Evolutionary conservation across 1,140 invertebrate species (phyloP), one percentile per base, ranked within the genome.

Genomic region (Drosophila takahashii): DNA sequence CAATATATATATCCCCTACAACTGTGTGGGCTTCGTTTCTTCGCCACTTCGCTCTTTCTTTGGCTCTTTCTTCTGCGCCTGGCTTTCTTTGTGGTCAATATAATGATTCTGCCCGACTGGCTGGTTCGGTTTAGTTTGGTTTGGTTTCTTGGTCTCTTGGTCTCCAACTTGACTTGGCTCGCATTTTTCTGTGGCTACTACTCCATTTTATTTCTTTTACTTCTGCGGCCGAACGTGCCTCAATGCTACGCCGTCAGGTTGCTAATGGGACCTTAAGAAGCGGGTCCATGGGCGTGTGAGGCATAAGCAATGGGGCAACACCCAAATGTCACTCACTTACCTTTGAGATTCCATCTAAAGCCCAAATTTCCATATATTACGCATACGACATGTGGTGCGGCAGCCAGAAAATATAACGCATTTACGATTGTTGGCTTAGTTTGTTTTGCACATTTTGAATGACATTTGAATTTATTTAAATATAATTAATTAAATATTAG

Each of bases 61-160:
- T 71, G 65, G 45, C 70, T 86, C 73, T 81, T 81, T 84, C 66
- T 83, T 83, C 67, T 34, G 11, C 3, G 29, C 52, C 54, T 79
- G 78, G 83, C 84, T 87, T 87, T 87, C 79, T 79, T 87, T 84
- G 84, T 87, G 84, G 84, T 87, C 79, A 87, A 77, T 67, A 81
- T 86, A 89, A 87, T 87, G 76, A 84, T 87, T 87, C 84, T 89
- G 47, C 72, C 69, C 62, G 50, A 48, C 52, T 72, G 48, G 66
- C 27, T 76, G 64, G 44, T 64, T 78, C 13, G 57, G 45, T 39
- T 80, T 67, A 57, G 56, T 50, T 76, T 58, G 27, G 51, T 57
- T 47, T 51, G 42, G 44, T 58, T 59, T 66, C 57, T 57, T 42
- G 54, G 58, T 44, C 41, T 16, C 22, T 22, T 39, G 36, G 36